Percentiles rank a stretch among this genome's conserved stretches.
Conservation (phyloP, 2,113 vertebrate species). For the Bubo blakistoni region DNA sequence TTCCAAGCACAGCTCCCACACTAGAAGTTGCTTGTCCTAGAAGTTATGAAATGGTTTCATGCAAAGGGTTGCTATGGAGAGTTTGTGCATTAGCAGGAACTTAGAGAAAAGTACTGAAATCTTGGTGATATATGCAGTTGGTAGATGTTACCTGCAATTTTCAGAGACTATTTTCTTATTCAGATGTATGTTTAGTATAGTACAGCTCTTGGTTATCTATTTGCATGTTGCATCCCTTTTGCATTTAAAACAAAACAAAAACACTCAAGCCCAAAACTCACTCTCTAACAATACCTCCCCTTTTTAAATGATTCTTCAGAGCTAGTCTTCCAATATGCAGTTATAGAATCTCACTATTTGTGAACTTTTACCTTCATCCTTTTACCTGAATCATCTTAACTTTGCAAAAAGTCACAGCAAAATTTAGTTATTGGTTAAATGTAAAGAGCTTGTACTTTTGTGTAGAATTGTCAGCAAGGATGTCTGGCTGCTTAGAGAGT, state of each 20-base stretch:
- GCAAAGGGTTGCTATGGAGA: background rate
- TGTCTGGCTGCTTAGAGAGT: background rate
- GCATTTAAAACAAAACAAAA: background rate
- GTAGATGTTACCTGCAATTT: background rate
- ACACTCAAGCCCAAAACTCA: too few species aligned
- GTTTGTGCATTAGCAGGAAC: background rate
- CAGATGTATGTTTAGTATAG: background rate
- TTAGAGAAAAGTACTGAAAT: background rate
- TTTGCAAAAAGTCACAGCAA: background rate
- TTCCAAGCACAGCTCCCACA: background rate
- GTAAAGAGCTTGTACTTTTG: background rate
- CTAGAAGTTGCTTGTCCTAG: background rate
- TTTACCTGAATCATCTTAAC: background rate
- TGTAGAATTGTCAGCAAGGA: background rate
- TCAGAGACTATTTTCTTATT: background rate
- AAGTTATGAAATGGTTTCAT: background rate
- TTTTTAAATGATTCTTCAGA: background rate
- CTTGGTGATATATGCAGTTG: background rate
- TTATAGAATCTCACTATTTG: background rate
- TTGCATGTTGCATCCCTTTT: background rate
- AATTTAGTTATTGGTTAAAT: background rate
- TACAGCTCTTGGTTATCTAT: background rate
- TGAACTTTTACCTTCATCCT: background rate
- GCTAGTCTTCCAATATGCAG: background rate
- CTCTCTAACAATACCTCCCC: background rate